A percentile compares a stretch with the other conserved stretches of the same genome.
Evolutionary conservation across 2,113 vertebrate genomes (phyloP).

Genomic region (Protomyctophum bolini): DNA sequence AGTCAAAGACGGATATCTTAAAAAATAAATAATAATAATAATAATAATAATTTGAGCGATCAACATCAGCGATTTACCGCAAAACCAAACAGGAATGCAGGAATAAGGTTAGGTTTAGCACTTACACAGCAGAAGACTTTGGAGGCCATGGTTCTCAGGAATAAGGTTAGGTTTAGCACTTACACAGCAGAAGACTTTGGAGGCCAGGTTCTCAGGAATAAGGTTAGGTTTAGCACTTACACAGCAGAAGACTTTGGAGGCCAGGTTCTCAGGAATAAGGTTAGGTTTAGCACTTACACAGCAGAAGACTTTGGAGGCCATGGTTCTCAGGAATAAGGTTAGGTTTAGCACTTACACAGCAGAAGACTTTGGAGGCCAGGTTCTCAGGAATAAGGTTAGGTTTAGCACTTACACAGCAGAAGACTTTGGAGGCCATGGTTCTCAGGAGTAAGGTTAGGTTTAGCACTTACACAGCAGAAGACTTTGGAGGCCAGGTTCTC

Average conservation of each 20-base stretch:
- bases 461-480: slow-evolving; percentile 96
- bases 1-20: no score
- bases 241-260: slow-evolving; percentile 98
- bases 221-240: slow-evolving; percentile 81
- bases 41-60: no score
- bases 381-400: slow-evolving; percentile 71
- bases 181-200: slow-evolving; percentile 99
- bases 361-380: slow-evolving; percentile 97
- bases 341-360: slow-evolving; percentile 88
- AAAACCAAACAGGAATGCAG: no score
- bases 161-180: slow-evolving; percentile 69
- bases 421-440: slow-evolving; percentile 96
- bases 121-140: slow-evolving; percentile 99
- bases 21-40: no score
- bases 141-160: slow-evolving; percentile 89
- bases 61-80: no score
- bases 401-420: slow-evolving; percentile 93
- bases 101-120: slow-evolving; percentile 37
- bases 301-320: slow-evolving; percentile 98
- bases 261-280: slow-evolving; percentile 82
- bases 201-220: slow-evolving; percentile 86
- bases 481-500: slow-evolving; percentile 97
- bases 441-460: slow-evolving; percentile 59
- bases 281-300: slow-evolving; percentile 86
- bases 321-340: slow-evolving; percentile 76